A percentile compares a stretch with the other conserved stretches of the same genome.
Conservation (phyloP, 2,888 invertebrate genomes). For the Macropis europaea region DNA sequence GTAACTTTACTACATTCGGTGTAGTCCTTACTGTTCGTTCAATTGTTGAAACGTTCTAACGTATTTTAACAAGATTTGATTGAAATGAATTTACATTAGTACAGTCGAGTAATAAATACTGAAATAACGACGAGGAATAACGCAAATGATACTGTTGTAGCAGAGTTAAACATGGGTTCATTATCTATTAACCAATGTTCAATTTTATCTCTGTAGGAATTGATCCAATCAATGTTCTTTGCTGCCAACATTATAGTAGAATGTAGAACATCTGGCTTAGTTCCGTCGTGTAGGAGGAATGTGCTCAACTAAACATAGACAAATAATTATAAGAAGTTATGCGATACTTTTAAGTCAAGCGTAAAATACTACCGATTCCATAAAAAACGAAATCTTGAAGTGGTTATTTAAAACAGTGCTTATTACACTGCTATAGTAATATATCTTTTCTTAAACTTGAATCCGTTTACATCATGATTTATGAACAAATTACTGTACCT, state of each 20-base stretch:
- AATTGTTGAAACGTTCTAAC: no score
- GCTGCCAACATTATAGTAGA: not conserved
- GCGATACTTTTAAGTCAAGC: no score
- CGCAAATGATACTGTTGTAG: not conserved
- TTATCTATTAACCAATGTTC: not conserved
- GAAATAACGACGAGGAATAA: conserved; percentile 20
- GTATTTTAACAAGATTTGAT: no score
- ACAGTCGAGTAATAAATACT: conserved; percentile 30
- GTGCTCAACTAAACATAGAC: not conserved
- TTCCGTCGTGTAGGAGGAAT: not conserved
- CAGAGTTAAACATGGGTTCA: accelerated
- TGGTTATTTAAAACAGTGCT: no score
- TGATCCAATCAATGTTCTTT: conserved; percentile 19
- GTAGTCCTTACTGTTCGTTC: no score
- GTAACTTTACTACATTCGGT: no score
- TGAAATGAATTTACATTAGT: no score
- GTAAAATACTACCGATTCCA: no score
- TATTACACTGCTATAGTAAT: no score
- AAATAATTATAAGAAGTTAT: not conserved
- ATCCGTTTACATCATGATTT: no score
- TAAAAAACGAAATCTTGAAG: no score
- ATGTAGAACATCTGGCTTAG: not conserved
- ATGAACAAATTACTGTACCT: conserved; percentile 19
- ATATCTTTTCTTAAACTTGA: no score
- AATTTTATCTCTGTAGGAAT: not conserved